Evolutionary conservation across 2,797 vertebrate species (phyloP).

Genomic region (Argya squamiceps): DNA sequence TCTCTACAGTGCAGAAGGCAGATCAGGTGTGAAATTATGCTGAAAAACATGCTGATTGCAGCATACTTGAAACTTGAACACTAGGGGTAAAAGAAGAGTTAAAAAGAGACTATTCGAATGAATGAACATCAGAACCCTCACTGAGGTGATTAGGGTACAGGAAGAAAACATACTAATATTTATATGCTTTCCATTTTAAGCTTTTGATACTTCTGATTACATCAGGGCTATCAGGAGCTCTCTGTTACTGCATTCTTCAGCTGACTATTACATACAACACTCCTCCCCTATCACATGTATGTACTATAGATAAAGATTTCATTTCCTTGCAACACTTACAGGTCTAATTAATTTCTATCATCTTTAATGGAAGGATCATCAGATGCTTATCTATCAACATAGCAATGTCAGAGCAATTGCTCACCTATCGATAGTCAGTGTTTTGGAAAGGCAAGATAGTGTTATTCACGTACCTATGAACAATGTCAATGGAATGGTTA

Average conservation of each 20-base stretch:
- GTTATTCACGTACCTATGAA: background rate
- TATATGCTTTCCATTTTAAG: background rate
- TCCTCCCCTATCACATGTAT: fast-evolving
- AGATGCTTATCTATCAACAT: background rate
- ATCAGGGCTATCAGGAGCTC: background rate
- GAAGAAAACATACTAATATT: background rate
- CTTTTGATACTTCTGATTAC: background rate
- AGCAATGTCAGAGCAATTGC: background rate
- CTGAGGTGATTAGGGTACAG: fast-evolving
- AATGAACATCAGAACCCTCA: background rate
- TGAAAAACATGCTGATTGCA: background rate
- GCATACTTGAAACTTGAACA: background rate
- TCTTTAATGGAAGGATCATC: background rate
- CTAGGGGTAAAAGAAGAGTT: background rate
- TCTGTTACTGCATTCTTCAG: background rate
- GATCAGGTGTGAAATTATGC: background rate
- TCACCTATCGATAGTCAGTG: background rate
- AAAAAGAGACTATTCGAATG: background rate
- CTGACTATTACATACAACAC: background rate
- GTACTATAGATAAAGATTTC: background rate
- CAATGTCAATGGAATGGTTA: background rate
- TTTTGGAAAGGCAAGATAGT: background rate
- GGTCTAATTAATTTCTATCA: background rate
- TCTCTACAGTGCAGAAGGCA: background rate
- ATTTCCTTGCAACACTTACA: background rate